Conservation (phyloP, 2,888 invertebrate genomes). For the Amphipyra berbera region DNA sequence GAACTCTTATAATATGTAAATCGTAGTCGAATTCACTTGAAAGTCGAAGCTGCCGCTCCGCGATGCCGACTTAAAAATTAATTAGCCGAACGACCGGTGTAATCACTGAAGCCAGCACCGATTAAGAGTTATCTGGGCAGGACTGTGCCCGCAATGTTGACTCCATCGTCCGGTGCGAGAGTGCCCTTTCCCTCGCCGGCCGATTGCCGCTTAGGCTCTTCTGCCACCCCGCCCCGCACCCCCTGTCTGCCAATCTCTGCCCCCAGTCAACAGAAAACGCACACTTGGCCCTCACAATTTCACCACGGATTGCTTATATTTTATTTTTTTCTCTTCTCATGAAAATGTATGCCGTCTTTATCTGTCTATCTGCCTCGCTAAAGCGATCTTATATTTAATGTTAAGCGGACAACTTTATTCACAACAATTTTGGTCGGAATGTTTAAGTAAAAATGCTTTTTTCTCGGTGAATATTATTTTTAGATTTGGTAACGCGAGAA, state of each 20-base stretch:
- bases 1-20: conserved; percentile 77
- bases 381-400: conserved; percentile 85
- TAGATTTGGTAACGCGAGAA: conserved; percentile 69
- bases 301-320: conserved; percentile 75
- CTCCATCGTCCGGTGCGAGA: conserved; percentile 68
- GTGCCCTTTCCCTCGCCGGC: conserved; percentile 69
- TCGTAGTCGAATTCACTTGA: conserved; percentile 81
- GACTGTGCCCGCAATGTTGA: conserved; percentile 73
- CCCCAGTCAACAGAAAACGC: conserved; percentile 75
- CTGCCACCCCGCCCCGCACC: conserved; percentile 49
- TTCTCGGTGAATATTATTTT: conserved; percentile 71
- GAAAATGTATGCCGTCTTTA: conserved; percentile 84
- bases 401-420: conserved; percentile 80
- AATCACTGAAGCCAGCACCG: conserved; percentile 82
- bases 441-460: conserved; percentile 70
- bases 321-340: conserved; percentile 78
- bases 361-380: conserved; percentile 81
- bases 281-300: conserved; percentile 78
- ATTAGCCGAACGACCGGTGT: conserved; percentile 89
- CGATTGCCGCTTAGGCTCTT: conserved; percentile 70
- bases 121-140: conserved; percentile 78
- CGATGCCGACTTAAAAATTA: conserved; percentile 89
- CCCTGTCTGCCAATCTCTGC: conserved; percentile 75
- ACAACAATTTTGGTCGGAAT: conserved; percentile 71
- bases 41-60: conserved; percentile 78